Base-by-base conservation (phyloP, 2,888 invertebrate genomes). In the Rhodophaea formosa region DNA sequence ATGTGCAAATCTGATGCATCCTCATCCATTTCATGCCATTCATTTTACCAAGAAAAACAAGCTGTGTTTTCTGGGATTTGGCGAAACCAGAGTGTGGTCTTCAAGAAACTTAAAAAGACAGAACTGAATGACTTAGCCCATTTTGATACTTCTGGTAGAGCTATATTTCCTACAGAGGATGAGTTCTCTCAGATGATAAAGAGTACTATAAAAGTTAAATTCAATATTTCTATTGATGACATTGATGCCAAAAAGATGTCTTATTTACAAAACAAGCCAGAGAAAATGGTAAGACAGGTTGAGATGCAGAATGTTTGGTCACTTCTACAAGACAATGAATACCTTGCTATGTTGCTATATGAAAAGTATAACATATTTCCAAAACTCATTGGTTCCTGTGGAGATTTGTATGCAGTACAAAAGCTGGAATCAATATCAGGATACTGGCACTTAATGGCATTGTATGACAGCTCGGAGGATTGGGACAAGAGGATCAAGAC, bases 321-420 rank as follows among this genome's bases (percentile, higher is more conserved):
- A 44, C 79, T 95, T 23, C 70, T 94, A 0, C 93, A 94, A 71
- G 94, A 94, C 69, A 93, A 94, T 73, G 95, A 95, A 76, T 95
- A 94, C 78, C 74, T 94, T 3, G 82, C 94, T 52, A 89, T 93
- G 39, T 84, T 91, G 47, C 77, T 94, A 53, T 93, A 93, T 77
- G 90, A 92, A 39, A 92, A 93, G 61, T 86, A 91, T 66, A 92
- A 93, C 62, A 84, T 94, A 53, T 94, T 95, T 70, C 95, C 95
- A 1, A 92, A 92, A 67, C 76, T 95, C 30, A 80, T 94, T 49
- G 95, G 94, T 7, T 93, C 94, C 0, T 95, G 95, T 77, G 95
- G 95, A 0, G 85, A 92, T 3, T 92, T 94, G 68, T 95, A 94
- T 79, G 93, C 93, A 14, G 93, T 94, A 1, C 94, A 95, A 72